Conservation (phyloP, 2,797 vertebrate species). For the Acipenser ruthenus region DNA sequence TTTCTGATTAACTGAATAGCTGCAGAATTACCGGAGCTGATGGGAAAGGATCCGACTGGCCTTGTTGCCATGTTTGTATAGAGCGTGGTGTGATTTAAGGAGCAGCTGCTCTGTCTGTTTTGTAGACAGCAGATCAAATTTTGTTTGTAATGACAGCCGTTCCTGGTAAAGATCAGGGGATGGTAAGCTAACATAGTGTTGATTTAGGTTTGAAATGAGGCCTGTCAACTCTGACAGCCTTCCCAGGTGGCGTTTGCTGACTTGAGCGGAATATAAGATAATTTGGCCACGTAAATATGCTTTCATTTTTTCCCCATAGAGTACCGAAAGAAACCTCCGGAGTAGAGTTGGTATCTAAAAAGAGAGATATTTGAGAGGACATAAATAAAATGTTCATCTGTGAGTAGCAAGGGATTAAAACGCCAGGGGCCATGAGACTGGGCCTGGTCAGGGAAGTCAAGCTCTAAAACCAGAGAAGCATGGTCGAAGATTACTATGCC, state of each 20-base stretch:
- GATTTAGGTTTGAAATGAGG: not conserved
- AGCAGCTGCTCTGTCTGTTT: constrained; percentile 8
- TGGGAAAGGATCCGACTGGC: not conserved
- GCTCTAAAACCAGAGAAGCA: not conserved
- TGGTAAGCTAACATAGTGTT: constrained; percentile 8
- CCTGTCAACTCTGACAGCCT: constrained; percentile 4
- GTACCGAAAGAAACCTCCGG: constrained; percentile 12
- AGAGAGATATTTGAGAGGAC: not conserved
- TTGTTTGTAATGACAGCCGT: constrained; percentile 13
- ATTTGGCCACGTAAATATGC: constrained; percentile 18
- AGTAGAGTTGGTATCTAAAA: not conserved
- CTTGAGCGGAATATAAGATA: constrained; percentile 13
- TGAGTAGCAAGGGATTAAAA: constrained; percentile 8
- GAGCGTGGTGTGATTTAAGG: constrained; percentile 7
- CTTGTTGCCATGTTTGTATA: constrained; percentile 16
- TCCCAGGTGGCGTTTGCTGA: not conserved
- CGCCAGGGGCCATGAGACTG: not conserved
- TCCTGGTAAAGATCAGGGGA: not conserved
- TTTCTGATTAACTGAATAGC: too few species aligned
- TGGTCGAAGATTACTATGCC: constrained; percentile 13
- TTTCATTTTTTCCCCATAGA: constrained; percentile 19
- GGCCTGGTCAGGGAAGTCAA: not conserved
- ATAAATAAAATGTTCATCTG: constrained; percentile 9
- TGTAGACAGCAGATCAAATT: constrained; percentile 1
- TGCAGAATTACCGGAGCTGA: too few species aligned